phyloP scores from a whole-genome alignment of 2,797 vertebrate species.

The Tapera naevia region DNA sequence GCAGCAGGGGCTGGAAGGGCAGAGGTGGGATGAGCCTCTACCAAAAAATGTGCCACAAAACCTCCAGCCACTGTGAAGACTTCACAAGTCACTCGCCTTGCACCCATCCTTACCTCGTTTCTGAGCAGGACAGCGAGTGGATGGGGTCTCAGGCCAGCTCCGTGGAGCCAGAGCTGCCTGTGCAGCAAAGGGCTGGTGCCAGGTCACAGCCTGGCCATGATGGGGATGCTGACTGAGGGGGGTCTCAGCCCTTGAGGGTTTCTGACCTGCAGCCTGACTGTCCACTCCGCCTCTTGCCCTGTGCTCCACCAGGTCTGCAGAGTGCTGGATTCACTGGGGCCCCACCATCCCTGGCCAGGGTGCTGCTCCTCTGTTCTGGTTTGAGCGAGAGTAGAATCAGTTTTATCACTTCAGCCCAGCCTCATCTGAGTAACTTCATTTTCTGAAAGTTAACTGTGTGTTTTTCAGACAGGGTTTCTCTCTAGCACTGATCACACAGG shows the following conservation, averaged over 20 bases:
- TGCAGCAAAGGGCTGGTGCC: neutral
- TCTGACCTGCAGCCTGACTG: neutral
- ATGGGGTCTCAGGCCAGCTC: neutral
- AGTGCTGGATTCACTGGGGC: fast-evolving
- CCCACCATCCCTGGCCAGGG: neutral
- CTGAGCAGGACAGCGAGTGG: neutral
- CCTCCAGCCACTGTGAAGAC: fast-evolving
- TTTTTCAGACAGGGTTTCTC: no score
- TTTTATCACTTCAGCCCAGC: no score
- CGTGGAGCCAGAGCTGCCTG: neutral
- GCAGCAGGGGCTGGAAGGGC: neutral
- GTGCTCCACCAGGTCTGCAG: neutral
- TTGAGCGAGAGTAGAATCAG: no score
- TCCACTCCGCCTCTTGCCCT: neutral
- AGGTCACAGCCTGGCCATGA: neutral
- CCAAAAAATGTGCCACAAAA: neutral
- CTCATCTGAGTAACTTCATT: no score
- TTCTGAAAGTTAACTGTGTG: no score
- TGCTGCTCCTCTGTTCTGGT: neutral
- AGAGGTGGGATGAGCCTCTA: neutral
- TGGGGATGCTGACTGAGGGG: neutral
- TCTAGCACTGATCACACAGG: no score
- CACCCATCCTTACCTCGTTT: neutral
- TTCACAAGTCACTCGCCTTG: neutral
- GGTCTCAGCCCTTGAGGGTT: neutral